Conservation (phyloP, 2,888 invertebrate species). For the Axea sp. region DNA sequence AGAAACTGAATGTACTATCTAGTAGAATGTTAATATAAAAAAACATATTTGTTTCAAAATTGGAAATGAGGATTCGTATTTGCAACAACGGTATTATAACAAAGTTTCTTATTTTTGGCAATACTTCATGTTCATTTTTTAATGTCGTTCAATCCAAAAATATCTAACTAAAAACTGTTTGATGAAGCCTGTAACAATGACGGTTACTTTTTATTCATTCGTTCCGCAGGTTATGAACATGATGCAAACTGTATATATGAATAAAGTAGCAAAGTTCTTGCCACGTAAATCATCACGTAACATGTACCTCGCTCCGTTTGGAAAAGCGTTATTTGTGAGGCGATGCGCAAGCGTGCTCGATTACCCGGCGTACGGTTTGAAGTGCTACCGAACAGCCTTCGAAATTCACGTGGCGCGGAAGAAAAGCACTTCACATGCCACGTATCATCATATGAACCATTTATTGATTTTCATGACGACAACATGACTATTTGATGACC, state of each 20-base stretch:
- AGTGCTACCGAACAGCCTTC: conserved; percentile 35
- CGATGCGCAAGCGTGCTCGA: conserved; percentile 52
- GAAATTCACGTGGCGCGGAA: conserved; percentile 39
- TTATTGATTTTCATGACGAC: conserved; percentile 51
- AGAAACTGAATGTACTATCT: too few species aligned
- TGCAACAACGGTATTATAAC: background rate
- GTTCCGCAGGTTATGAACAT: conserved; percentile 53
- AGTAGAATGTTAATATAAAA: too few species aligned
- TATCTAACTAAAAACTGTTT: conserved; percentile 45
- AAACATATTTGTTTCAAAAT: too few species aligned
- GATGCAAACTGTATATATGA: conserved; percentile 68
- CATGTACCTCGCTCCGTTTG: conserved; percentile 37
- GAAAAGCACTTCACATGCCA: conserved; percentile 36
- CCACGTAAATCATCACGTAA: conserved; percentile 72
- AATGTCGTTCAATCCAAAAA: conserved; percentile 30
- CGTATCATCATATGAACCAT: conserved; percentile 21
- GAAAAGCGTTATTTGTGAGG: conserved; percentile 37
- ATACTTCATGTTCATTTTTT: conserved; percentile 31
- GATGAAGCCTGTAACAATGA: conserved; percentile 42
- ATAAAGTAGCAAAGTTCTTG: conserved; percentile 76
- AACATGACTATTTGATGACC: conserved; percentile 24
- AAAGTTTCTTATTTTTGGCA: conserved; percentile 30
- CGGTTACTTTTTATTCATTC: conserved; percentile 55
- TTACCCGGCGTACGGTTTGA: conserved; percentile 43
- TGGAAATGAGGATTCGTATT: conserved; percentile 32